Evolutionary conservation across 2,888 invertebrate species (phyloP).

Genomic region (Dermolepida albohirtum): DNA sequence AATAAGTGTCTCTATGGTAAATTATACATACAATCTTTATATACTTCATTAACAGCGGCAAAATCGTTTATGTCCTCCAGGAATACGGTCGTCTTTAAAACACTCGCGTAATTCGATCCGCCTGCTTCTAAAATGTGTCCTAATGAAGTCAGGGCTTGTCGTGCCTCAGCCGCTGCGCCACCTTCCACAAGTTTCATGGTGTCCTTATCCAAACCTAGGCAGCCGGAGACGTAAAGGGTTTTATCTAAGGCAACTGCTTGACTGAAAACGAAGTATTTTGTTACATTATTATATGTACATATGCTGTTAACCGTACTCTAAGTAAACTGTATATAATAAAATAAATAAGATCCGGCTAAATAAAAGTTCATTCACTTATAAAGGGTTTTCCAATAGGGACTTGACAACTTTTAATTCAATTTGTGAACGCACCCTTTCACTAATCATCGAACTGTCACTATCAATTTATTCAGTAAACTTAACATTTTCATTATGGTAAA

Average conservation of each 20-base stretch:
- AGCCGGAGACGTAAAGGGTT: constrained; percentile 89
- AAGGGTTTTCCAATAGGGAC: too few relatives aligned
- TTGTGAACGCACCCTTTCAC: too few relatives aligned
- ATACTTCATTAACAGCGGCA: constrained; percentile 83
- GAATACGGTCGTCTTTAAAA: constrained; percentile 88
- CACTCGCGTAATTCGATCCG: constrained; percentile 77
- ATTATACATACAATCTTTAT: constrained; percentile 79
- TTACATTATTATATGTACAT: too few relatives aligned
- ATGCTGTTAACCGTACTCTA: too few relatives aligned
- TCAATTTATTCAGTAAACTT: too few relatives aligned
- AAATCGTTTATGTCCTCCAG: constrained; percentile 86
- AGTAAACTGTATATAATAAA: too few relatives aligned
- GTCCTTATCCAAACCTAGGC: constrained; percentile 80
- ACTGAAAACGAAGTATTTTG: constrained; percentile 66
- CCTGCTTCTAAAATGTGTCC: constrained; percentile 81
- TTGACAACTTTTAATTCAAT: too few relatives aligned
- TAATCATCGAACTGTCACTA: too few relatives aligned
- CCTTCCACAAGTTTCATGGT: constrained; percentile 79
- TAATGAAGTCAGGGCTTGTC: constrained; percentile 82
- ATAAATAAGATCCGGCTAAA: too few relatives aligned
- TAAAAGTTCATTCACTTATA: too few relatives aligned
- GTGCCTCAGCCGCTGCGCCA: constrained; percentile 79
- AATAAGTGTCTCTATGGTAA: not conserved
- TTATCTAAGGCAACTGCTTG: constrained; percentile 87
- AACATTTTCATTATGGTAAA: too few relatives aligned